Evolutionary conservation across 2,797 vertebrate genomes (phyloP).

Genomic region (Poecile montanus): DNA sequence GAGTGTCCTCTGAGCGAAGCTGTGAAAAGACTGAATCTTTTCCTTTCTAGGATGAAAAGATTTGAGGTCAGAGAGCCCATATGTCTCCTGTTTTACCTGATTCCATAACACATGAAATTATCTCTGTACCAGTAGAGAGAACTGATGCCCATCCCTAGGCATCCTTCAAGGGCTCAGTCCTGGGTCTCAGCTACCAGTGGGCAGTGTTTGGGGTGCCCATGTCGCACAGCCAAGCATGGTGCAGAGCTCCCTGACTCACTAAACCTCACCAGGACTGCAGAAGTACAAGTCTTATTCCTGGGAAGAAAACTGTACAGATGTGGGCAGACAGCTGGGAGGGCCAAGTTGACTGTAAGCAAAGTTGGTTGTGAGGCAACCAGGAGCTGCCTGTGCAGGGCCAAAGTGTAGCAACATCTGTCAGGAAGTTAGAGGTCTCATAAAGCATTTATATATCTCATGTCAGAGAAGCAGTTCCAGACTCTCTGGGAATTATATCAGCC

Average conservation of each 20-base stretch:
- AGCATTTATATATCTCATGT: background rate
- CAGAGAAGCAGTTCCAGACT: background rate
- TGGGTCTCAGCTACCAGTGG: background rate
- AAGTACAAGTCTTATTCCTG: background rate
- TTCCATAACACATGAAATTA: background rate
- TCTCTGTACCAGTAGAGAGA: background rate
- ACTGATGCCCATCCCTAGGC: background rate
- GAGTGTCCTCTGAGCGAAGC: background rate
- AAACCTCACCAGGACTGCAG: background rate
- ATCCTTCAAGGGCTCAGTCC: background rate
- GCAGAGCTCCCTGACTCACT: background rate
- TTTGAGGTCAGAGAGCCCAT: background rate
- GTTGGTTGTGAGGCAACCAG: background rate
- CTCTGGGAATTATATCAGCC: background rate
- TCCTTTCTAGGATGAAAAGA: background rate
- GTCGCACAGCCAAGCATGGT: background rate
- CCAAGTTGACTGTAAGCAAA: background rate
- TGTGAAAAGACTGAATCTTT: background rate
- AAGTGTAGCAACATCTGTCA: background rate
- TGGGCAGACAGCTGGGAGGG: background rate
- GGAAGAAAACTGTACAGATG: background rate
- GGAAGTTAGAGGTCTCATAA: background rate
- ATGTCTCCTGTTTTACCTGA: background rate
- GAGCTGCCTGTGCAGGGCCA: background rate
- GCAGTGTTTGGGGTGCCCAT: background rate